phyloP scores from a whole-genome alignment of 1,140 invertebrate species.

The Drosophila navojoa region DNA sequence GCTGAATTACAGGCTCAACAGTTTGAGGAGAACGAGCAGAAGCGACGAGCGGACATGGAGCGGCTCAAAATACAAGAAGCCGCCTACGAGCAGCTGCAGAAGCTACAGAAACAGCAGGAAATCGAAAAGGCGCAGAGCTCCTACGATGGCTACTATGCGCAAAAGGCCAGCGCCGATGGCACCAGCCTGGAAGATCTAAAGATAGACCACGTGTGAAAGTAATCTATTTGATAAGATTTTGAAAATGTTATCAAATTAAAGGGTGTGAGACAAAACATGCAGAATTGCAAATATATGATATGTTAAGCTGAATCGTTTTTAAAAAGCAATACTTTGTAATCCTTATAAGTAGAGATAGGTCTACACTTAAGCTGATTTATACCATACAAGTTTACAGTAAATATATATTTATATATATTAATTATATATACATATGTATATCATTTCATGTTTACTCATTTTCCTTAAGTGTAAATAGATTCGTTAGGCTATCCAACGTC shows the following conservation, averaged over 20 bases:
- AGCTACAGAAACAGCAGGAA: conserved; percentile 66
- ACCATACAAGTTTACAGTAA: neutral
- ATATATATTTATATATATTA: conserved; percentile 19
- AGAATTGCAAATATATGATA: conserved; percentile 3
- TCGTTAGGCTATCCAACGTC: conserved; percentile 60
- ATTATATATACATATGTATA: neutral
- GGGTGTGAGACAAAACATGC: neutral
- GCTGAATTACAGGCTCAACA: conserved; percentile 75
- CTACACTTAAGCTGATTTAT: conserved; percentile 23
- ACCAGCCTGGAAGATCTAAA: conserved; percentile 54
- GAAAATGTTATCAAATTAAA: conserved; percentile 30
- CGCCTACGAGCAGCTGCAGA: conserved; percentile 70
- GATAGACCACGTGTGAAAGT: conserved; percentile 62
- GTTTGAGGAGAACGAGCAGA: conserved; percentile 67
- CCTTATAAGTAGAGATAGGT: conserved; percentile 16
- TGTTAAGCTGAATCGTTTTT: neutral
- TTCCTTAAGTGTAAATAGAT: conserved; percentile 58
- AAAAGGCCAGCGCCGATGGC: conserved; percentile 62
- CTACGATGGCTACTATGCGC: conserved; percentile 71
- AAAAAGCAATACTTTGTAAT: conserved; percentile 59
- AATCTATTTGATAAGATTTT: conserved; percentile 26
- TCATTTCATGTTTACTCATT: conserved; percentile 8
- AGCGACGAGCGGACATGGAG: conserved; percentile 63
- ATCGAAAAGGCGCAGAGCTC: conserved; percentile 70
- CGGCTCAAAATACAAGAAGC: conserved; percentile 71